Conservation (phyloP, 2,888 invertebrate species). For the Subacronicta megacephala region DNA sequence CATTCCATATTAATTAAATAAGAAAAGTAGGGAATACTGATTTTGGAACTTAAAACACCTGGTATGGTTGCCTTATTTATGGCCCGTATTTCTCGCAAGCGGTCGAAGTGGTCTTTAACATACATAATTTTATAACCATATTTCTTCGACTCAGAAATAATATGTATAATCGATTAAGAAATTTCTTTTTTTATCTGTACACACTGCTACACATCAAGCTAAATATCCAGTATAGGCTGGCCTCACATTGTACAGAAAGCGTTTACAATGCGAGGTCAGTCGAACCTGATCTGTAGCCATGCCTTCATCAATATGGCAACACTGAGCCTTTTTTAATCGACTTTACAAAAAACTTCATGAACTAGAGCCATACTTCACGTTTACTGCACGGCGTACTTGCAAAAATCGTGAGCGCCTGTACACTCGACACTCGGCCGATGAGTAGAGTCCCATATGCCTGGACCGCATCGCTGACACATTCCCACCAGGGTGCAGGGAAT, state of each 20-base stretch:
- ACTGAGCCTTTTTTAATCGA: background rate
- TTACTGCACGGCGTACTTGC: conserved; percentile 80
- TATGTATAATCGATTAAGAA: background rate
- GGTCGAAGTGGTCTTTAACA: too few relatives aligned
- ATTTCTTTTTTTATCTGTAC: background rate
- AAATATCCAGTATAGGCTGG: too few relatives aligned
- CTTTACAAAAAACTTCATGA: background rate
- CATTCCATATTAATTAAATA: background rate
- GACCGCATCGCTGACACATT: conserved; percentile 96
- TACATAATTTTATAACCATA: too few relatives aligned
- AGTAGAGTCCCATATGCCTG: conserved; percentile 98
- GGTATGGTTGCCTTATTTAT: background rate
- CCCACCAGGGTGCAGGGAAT: conserved; percentile 97
- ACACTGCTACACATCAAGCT: background rate
- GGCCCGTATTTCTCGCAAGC: too few relatives aligned
- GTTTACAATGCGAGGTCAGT: too few relatives aligned
- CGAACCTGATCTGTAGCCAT: too few relatives aligned
- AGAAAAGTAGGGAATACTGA: conserved; percentile 19
- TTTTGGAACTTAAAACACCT: conserved; percentile 7
- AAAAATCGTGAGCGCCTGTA: conserved; percentile 92
- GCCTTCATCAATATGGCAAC: background rate
- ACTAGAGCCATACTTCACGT: background rate
- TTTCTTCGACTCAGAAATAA: too few relatives aligned
- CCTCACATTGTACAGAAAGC: too few relatives aligned
- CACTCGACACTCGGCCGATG: conserved; percentile 97